Base-by-base conservation (phyloP, 2,888 invertebrate species). In the Hydrotaea cyrtoneurina region DNA sequence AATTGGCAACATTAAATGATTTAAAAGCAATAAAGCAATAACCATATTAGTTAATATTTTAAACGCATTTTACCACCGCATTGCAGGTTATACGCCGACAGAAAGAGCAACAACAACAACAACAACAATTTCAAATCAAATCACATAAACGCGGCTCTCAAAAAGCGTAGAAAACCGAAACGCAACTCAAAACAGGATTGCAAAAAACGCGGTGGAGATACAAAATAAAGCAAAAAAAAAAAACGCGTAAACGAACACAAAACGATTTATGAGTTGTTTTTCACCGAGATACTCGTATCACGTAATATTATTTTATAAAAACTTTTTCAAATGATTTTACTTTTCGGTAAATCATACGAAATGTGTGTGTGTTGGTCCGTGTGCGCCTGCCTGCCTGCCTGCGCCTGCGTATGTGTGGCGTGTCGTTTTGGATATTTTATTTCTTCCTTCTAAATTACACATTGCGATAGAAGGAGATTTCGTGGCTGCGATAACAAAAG, bases 1-100 rank as follows among this genome's bases (percentile, higher is more conserved):
- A 91, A 91, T 91, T 91, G 91, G 91, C 89, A 90, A 78, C 90
- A 91, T 90, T 90, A 91, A 91, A 91, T 91, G 90, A 91, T 91
- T 91, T 90, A 90, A 90, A 90, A 89, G 90, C 84, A 84, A 84
- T 84, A 84, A 78, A 76, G 64, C 78, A 76, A 84, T 81, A 84
- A 43, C 76, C 80, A 74, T 81, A 84, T 81, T 78, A 81, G 78
- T 72, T 46, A 36, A 78, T 66, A 76, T 78, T 79, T 81, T 57
- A 78, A 78, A 81, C 78, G 84, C 84, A 79, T 80, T n/a, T 75
- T 57, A 69, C 21, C 21, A 23, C 39, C 66, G 66, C 55, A 76
- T 76, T 75, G 76, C 84, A 81, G 78, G 78, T 39, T 73, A 19
- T 55, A 50, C 57, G 64, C 23, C 43, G 75, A 55, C 71, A 50